Evolutionary conservation across 2,113 vertebrate species (phyloP), one percentile per base, ranked within the genome.

Genomic region (Galbula dea): DNA sequence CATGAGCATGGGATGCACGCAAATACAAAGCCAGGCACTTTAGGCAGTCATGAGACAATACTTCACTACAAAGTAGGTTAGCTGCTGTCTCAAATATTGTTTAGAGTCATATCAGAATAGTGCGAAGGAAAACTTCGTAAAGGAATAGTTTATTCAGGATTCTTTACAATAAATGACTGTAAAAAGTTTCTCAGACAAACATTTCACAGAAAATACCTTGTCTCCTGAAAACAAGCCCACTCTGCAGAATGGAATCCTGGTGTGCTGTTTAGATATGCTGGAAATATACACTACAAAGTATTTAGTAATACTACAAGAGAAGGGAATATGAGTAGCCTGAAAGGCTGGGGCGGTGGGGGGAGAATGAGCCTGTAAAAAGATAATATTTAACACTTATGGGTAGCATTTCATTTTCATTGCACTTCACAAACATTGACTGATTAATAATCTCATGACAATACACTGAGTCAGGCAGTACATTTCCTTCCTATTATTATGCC

Each of bases 361-460:
- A 87, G 51, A 90, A 87, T 36, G 62, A 61, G 54, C 68, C 54
- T 91, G 37, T 69, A 85, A 59, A 95, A 89, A 94, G 84, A 86
- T 80, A 95, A 83, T 91, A 81, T 94, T 94, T 94, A 94, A 85
- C 84, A 74, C 84, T 95, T 88, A 58, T 8, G 32, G 57, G 59
- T 76, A 94, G 74, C 51, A 37, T 92, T 94, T 95, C 66, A 78
- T 88, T 92, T 93, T 83, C 87, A 84, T 67, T 81, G 78, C 83
- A 91, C 73, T 96, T 89, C 93, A 90, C 72, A 94, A 90, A 91
- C 72, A 92, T 68, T 88, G 81, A 79, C 84, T 93, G 86, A 95
- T 96, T 92, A 96, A 92, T 90, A 95, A 94, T 92, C 78, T 86
- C 90, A 76, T 66, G 91, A 90, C 90, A 95, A 83, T 85, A 45